Evolutionary conservation across 2,888 invertebrate genomes (phyloP), one percentile per base, ranked within the genome.

Genomic region (Maniola hyperantus): DNA sequence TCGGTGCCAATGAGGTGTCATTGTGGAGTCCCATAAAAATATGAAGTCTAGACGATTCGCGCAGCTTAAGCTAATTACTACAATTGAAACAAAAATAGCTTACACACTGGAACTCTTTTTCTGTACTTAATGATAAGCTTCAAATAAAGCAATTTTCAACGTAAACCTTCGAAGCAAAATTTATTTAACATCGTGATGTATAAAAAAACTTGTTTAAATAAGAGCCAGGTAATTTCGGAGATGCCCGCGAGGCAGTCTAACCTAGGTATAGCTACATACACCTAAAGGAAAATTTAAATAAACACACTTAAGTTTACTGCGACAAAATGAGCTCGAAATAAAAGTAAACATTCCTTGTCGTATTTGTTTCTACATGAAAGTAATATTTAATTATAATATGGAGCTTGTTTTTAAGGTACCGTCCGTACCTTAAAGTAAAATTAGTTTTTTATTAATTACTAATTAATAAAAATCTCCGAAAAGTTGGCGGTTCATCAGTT

Each of bases 261-360:
- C 74, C 72, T 76, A 74, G 72, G 50, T 18, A 8, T 8, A 15
- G 73, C 39, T 39, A 10, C 76, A 75, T 72, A 75, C 72, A 73
- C 73, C 71, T 71, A 73, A 76, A 74, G 74, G 77, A 76, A 78
- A 77, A 77, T 79, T 80, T 78, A 79, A 80, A 79, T 78, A 80
- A 79, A 80, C 78, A 78, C 75, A 76, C 75, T 73, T 73, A 76
- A 74, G 75, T 76, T 77, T 75, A 72, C 77, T 73, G 72, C 73
- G 72, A 73, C 70, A 75, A 75, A 79, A 77, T 78, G 76, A 76
- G 74, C 71, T 74, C 71, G 72, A 74, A 71, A 70, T 69, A 71
- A 71, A 71, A 65, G 70, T 68, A 71, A 71, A 71, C 54, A 67
- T 67, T 66, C 58, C 60, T 67, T 69, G 57, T 58, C 69, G 62